Evolutionary conservation across 2,888 invertebrate genomes (phyloP), one percentile per base, ranked within the genome.

Genomic region (Gnatocerus cornutus): DNA sequence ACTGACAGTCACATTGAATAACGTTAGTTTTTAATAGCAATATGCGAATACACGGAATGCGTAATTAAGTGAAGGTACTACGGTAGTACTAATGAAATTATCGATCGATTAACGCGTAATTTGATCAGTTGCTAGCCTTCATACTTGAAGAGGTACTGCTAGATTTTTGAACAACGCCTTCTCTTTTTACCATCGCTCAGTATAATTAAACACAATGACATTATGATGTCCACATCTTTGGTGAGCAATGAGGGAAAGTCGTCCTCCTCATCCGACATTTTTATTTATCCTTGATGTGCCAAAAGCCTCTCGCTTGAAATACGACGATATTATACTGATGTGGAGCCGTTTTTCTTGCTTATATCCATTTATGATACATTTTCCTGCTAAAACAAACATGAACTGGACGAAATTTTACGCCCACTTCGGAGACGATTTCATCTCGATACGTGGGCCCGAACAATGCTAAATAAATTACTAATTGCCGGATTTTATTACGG

Each of bases 11-110:
- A 65, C 71, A 71, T 75, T 65, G 74, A 72, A 74, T 75, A 75
- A 75, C 75, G 75, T 73, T 75, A 75, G 73, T 73, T 74, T 63
- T 50, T 66, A 53, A 71, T 72, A 73, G 71, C 64, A 69, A 72
- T 75, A 75, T 71, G 71, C 71, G 73, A 73, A 75, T 68, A 61
- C 45, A 72, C 70, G 68, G 75, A 75, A 73, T 75, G 66, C 68
- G 67, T 75, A 74, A 74, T 74, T 74, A 66, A 73, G 71, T 73
- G 71, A 74, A 73, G 67, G 74, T 59, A 30, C 53, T 53, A 12
- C 27, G 9, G 33, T 37, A 33, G 37, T 33, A 53, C 53, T 13
- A 21, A 21, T 21, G 21, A 12, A 13, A 53, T 13, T 14, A 29
- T 33, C 33, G 48, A 48, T 48, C 14, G 43, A 12, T 43, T 43